phyloP scores from a whole-genome alignment of 2,888 invertebrate species.

The Spodoptera picta region DNA sequence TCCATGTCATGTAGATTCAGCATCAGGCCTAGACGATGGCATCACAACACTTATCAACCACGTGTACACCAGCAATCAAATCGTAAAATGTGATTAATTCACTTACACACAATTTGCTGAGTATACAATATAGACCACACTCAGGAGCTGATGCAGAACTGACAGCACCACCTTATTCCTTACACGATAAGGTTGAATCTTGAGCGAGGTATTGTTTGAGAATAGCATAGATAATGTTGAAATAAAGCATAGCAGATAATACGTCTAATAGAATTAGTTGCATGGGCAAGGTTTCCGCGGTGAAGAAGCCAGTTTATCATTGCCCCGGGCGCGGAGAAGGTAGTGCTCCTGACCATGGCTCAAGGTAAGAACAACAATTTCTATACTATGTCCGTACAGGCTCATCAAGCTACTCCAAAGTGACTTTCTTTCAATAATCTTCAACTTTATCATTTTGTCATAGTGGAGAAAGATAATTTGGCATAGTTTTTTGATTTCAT shows the following conservation, averaged over 20 bases:
- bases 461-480: no score
- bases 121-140: constrained; percentile 8
- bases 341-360: constrained; percentile 38
- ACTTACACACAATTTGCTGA: constrained; percentile 22
- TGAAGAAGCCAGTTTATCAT: constrained; percentile 60
- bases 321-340: constrained; percentile 45
- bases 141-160: background rate
- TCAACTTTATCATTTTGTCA: no score
- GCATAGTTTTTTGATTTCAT: no score
- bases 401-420: background rate
- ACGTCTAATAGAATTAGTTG: constrained; percentile 69
- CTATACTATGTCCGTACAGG: background rate
- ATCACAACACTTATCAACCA: background rate
- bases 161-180: background rate
- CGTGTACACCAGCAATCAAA: background rate
- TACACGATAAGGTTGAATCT: constrained; percentile 13
- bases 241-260: constrained; percentile 59
- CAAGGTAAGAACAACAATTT: constrained; percentile 37
- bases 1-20: no score
- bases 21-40: no score
- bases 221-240: constrained; percentile 4
- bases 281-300: constrained; percentile 63
- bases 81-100: background rate
- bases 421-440: no score
- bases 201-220: background rate